These are phyloP conservation scores for Brachypteracias leptosomus DNA, from an alignment of 2,113 vertebrate species.

Conservation along the genomic window DNA sequence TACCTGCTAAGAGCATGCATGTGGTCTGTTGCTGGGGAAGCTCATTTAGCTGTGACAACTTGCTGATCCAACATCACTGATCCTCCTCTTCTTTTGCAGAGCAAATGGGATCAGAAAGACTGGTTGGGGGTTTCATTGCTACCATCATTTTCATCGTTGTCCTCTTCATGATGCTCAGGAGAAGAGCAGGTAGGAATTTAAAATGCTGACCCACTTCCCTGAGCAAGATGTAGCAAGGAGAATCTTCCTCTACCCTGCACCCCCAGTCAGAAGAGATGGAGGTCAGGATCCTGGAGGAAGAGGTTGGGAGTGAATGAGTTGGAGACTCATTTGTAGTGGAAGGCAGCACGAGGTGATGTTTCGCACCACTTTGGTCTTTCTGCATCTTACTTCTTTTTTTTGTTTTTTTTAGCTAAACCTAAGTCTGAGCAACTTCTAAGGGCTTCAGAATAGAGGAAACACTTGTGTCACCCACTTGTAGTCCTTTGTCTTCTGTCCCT, in stretches of 20 bases:
- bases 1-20: not conserved
- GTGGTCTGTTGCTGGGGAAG: rapidly evolving
- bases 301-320: not conserved
- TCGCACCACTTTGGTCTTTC: not conserved
- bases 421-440: not conserved
- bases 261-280: not conserved
- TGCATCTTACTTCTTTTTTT: not conserved
- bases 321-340: not conserved
- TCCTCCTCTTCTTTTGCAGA: constrained; percentile 8
- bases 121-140: not conserved
- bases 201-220: not conserved
- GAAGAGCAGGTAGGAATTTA: constrained; percentile 14
- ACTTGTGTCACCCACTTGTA: not conserved
- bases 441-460: not conserved
- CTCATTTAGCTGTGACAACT: not conserved
- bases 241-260: not conserved
- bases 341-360: not conserved
- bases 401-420: not conserved
- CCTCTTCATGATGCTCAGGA: not conserved
- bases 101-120: not conserved
- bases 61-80: not conserved
- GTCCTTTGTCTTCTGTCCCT: not conserved
- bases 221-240: not conserved
- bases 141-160: constrained; percentile 7
- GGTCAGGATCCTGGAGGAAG: not conserved